phyloP scores from a whole-genome alignment of 2,113 vertebrate species.

The Myotis lucifugus region DNA sequence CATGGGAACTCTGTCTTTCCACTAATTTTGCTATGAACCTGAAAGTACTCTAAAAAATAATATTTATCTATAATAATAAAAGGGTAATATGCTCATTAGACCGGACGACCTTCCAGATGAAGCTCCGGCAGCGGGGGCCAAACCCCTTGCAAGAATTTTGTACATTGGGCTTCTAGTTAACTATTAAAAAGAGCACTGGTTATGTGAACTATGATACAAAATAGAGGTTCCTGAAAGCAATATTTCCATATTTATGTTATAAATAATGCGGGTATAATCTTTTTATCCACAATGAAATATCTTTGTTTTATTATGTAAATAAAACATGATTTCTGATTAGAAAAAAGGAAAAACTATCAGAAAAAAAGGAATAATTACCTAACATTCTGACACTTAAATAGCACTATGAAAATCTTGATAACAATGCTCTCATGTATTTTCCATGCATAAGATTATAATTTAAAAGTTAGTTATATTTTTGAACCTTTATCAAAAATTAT shows the following conservation, averaged over 20 bases:
- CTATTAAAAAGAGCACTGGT: not conserved
- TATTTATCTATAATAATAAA: not conserved
- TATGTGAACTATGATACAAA: not conserved
- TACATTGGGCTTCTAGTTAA: not conserved
- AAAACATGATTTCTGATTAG: not conserved
- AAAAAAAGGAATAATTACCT: constrained; percentile 2
- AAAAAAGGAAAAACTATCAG: not conserved
- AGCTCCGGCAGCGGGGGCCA: rapidly evolving
- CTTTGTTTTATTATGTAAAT: not conserved
- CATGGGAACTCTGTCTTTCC: not conserved
- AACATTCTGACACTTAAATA: not conserved
- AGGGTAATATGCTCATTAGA: no score
- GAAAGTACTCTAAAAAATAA: not conserved
- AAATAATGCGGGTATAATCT: not conserved
- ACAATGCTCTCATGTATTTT: not conserved
- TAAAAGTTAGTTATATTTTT: constrained; percentile 23
- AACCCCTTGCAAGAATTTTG: no score
- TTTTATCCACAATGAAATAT: not conserved
- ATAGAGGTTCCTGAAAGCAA: not conserved
- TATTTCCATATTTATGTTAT: not conserved
- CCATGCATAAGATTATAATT: not conserved
- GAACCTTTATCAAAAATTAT: not conserved
- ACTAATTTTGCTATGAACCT: not conserved
- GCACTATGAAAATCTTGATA: not conserved
- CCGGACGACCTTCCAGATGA: no score